Base-by-base conservation (phyloP, 2,888 invertebrate genomes). In the Neuroscelio doddi region DNA sequence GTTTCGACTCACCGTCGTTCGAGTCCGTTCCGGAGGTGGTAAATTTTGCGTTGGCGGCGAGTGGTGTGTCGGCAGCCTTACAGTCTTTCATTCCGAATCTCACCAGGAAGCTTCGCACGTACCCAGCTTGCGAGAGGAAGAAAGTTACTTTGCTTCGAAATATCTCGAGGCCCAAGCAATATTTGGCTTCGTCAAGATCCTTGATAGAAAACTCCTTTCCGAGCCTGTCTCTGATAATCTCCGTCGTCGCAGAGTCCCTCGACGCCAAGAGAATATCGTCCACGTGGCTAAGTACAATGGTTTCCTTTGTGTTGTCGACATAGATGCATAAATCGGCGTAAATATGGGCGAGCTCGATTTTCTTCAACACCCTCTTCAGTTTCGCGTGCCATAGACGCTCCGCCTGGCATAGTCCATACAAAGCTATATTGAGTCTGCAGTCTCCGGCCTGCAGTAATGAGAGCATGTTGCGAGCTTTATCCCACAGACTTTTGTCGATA, bases 361-460 rank as follows among this genome's bases (percentile, higher is more conserved):
- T 30, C 1, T 15, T 34, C 15, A 68, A 21, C 14, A 30, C 39
- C 8, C 12, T 15, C 29, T 56, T 27, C 5, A 69, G 16, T 32
- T 46, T 64, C 16, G 9, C 9, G 34, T 72, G 41, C 74, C 70
- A 74, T 5, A 30, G 47, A 39, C 68, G 47, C 12, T 70, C 70
- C 0, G 70, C 66, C 36, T 68, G 71, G 29, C 34, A 36, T 12
- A 69, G 53, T n/a, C 63, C 71, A 39, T 74, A 74, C 5, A 74
- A 39, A 7, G 72, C 52, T 49, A 70, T 71, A 1, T 53, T 53
- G 9, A 72, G 46, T 5, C 38, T 15, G 49, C 71, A 70, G 9
- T 70, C 46, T 2, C 66, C 66, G 16, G 42, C 15, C 9, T 46
- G 27, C 30, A 61, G 9, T 9, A 45, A 32, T 4, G 36, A 15